phyloP scores from a whole-genome alignment of 2,888 invertebrate genomes.

The Caenorhabditis sp. region DNA sequence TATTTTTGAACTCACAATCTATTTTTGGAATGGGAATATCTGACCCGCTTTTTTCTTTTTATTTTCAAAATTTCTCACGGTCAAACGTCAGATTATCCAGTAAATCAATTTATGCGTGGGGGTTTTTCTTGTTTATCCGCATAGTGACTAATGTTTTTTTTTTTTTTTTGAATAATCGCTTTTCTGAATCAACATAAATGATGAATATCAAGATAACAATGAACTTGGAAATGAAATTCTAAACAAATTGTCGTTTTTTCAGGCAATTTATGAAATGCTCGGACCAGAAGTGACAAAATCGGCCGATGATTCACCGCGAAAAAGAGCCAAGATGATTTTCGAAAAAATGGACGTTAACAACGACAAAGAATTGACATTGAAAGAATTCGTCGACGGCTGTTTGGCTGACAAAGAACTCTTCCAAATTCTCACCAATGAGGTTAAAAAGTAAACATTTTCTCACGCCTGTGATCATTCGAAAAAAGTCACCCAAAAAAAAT shows the following conservation, averaged over 20 bases:
- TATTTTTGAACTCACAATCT: not conserved
- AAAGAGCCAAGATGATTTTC: constrained; percentile 97
- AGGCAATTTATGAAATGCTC: constrained; percentile 99
- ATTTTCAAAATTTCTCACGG: no score
- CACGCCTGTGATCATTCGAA: constrained; percentile 7
- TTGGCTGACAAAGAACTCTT: constrained; percentile 71
- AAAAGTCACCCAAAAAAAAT: not conserved
- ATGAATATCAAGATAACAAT: no score
- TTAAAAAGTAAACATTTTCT: constrained; percentile 56
- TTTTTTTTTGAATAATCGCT: no score
- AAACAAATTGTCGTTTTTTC: no score
- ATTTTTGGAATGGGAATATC: not conserved
- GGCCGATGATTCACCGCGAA: constrained; percentile 90
- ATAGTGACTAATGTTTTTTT: no score
- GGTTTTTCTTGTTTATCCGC: no score
- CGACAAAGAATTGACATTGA: constrained; percentile 83
- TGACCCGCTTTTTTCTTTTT: no score
- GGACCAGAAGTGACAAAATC: constrained; percentile 94
- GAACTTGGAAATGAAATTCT: no score
- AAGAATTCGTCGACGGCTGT: constrained; percentile 76
- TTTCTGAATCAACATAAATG: no score
- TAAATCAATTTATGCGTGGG: no score
- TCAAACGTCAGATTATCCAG: constrained; percentile 4
- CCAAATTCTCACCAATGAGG: constrained; percentile 71
- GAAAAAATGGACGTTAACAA: constrained; percentile 99